Base-by-base conservation (phyloP, 2,888 invertebrate genomes). In the Cephus runcator region DNA sequence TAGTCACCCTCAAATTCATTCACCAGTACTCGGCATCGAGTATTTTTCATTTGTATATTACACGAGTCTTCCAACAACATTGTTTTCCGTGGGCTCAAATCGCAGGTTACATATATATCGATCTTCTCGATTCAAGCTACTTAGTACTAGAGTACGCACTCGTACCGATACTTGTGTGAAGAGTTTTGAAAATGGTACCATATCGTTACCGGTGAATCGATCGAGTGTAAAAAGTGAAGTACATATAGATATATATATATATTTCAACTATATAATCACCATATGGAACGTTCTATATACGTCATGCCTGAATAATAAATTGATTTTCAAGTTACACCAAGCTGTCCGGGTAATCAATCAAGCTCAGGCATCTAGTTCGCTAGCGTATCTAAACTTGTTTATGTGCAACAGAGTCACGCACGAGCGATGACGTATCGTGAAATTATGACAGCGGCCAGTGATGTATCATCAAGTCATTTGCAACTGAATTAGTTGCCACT, bases 401-500 rank as follows among this genome's bases (percentile, higher is more conserved):
- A 83, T 83, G 82, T 80, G 82, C 81, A 78, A 77, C 73, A 80
- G 81, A 83, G 85, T 85, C 85, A 84, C 84, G 85, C 85, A 81
- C 79, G 81, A 78, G 76, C 81, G 84, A 85, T 86, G 86, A 86
- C 84, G 83, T 85, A 86, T 85, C 81, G 83, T 80, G 76, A 77
- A 83, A 81, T 83, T 80, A 80, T 81, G 80, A 79, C 81, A 78
- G 80, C 76, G 76, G 73, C 69, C 80, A 76, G 78, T 75, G 81
- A 84, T 83, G 81, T 79, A 83, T 83, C 81, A 80, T 79, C 80
- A 74, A 78, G 78, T 83, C 79, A 85, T 86, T 84, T 84, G 82
- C 85, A 85, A 84, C 83, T 83, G 83, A 84, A 84, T 84, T 81
- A 83, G 76, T 69, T 76, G 75, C 56, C 78, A 69, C 69, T 33